Evolutionary conservation across 2,113 vertebrate genomes (phyloP), one percentile per base, ranked within the genome.

Genomic region (Hyperopisus bebe): DNA sequence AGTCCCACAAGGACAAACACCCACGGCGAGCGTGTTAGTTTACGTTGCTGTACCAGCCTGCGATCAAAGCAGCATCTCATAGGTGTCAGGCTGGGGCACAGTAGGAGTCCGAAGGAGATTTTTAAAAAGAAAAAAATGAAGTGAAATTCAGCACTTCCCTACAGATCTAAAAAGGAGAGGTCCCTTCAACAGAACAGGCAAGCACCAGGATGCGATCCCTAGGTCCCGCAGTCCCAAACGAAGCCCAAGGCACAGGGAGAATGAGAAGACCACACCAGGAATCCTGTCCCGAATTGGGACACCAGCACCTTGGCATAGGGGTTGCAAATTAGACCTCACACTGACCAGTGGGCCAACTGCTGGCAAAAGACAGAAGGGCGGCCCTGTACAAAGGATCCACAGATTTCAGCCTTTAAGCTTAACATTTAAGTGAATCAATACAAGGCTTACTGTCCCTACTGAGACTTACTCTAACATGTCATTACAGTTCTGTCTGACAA

Each of bases 261-360:
- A 62, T 11, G 80, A 55, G 66, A 35, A 27, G 21, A 51, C 2
- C 77, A 82, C 47, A 39, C 48, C 80, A 89, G 77, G 39, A 84
- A 89, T 51, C 44, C 19, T 39, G 53, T 66, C 35, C 77, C 77
- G 46, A 70, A 89, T 39, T 51, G 77, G 55, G 50, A 55, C 35
- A 47, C 82, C 74, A 89, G 42, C 89, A 85, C 80, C 44, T 89
- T 84, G 89, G 89, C 51, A 89, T 84, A 89, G 80, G 80, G 89
- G 80, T 85, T 89, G 89, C 89, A 62, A 89, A 58, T 83, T 31
- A 84, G 82, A 89, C 80, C 89, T 89, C 89, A 85, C 80, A 62
- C 74, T 84, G 53, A 83, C 27, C 62, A 88, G 17, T 50, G 46
- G 44, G 5, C 46, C 24, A 70, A 70, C 62, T 70, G n/a, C 62